Evolutionary conservation across 2,113 vertebrate genomes (phyloP).

Genomic region (Pluvialis apricaria): DNA sequence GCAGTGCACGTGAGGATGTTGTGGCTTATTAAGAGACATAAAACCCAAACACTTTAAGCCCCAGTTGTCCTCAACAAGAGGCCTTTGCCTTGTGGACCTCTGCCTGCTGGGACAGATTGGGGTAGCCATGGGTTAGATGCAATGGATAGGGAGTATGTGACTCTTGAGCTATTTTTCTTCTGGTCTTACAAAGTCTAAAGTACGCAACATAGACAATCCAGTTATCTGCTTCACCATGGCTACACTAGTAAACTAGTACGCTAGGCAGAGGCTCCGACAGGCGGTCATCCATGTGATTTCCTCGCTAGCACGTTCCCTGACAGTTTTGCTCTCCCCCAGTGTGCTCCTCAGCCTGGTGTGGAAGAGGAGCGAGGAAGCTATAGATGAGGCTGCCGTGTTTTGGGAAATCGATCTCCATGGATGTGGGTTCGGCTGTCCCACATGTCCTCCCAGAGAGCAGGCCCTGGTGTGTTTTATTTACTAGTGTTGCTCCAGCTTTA

Average conservation of each 20-base stretch:
- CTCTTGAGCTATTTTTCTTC: background rate
- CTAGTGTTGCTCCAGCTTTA: background rate
- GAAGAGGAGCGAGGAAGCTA: background rate
- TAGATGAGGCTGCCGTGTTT: background rate
- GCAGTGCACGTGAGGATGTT: background rate
- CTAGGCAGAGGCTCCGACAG: background rate
- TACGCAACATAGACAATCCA: background rate
- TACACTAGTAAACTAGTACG: background rate
- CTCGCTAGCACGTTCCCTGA: background rate
- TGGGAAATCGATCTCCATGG: fast-evolving
- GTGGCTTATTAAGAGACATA: background rate
- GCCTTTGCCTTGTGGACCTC: background rate
- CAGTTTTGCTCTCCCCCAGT: background rate
- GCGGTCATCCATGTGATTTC: background rate
- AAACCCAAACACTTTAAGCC: background rate
- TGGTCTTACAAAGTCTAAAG: background rate
- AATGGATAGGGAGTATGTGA: background rate
- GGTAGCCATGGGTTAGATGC: background rate
- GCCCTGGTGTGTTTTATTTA: background rate
- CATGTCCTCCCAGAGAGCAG: background rate
- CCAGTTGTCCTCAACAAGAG: background rate
- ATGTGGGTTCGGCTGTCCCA: background rate
- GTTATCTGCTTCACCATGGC: background rate
- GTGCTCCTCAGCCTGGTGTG: background rate
- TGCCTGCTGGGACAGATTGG: background rate